A percentile compares a stretch with the other conserved stretches of the same genome.
phyloP scores from a whole-genome alignment of 1,140 invertebrate species.

The Diploscapter pachys region DNA sequence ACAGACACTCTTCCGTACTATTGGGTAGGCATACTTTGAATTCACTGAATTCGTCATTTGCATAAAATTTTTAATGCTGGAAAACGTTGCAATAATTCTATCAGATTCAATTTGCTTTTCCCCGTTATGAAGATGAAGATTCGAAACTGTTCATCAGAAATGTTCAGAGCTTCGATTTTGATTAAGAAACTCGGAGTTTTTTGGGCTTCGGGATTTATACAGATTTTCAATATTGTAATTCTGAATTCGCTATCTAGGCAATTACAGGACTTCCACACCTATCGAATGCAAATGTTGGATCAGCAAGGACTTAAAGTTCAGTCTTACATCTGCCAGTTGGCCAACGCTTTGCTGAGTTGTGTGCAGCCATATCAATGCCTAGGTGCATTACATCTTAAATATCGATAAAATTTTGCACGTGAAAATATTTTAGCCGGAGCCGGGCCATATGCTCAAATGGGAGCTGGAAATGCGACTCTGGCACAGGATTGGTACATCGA shows the following conservation, averaged over 20 bases:
- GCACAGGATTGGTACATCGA: conserved; percentile 16
- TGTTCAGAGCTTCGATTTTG: no score
- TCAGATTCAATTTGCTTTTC: no score
- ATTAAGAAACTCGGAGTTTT: no score
- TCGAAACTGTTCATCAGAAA: no score
- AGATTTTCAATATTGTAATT: no score
- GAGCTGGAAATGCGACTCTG: conserved; percentile 9
- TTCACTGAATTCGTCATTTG: no score
- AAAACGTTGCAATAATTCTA: no score
- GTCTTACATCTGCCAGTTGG: conserved; percentile 19
- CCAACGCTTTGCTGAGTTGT: conserved; percentile 5
- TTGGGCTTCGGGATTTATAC: no score
- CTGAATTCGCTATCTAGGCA: no score
- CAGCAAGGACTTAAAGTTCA: conserved; percentile 18
- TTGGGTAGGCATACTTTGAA: neutral
- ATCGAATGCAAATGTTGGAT: conserved; percentile 7
- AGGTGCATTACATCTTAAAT: neutral
- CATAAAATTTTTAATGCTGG: no score
- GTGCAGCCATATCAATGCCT: conserved; percentile 15
- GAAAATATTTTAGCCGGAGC: neutral
- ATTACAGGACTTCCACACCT: conserved; percentile 2
- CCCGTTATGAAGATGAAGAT: no score
- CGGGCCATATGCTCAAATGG: conserved; percentile 14
- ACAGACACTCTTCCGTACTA: conserved; percentile 14
- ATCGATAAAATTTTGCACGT: no score